A percentile compares a stretch with the other conserved stretches of the same genome.
phyloP scores from a whole-genome alignment of 2,888 invertebrate species.

The Osmoderma eremita region DNA sequence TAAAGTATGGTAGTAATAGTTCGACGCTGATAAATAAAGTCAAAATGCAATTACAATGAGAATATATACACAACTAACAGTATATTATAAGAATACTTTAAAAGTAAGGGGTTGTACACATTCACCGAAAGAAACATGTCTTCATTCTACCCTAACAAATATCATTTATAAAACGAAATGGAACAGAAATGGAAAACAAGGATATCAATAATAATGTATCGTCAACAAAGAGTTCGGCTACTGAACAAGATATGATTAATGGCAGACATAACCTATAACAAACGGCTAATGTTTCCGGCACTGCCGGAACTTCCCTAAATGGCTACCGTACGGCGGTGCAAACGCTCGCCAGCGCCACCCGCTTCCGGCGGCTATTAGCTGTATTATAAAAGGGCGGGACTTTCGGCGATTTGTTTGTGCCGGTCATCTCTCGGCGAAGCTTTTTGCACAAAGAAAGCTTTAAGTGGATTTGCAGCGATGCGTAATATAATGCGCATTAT shows the following conservation, averaged over 20 bases:
- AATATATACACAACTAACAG: too few relatives aligned
- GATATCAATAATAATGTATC: constrained; percentile 63
- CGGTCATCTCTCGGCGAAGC: constrained; percentile 52
- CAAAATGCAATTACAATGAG: too few relatives aligned
- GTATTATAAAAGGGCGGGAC: constrained; percentile 63
- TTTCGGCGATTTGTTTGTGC: constrained; percentile 59
- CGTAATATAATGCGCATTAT: constrained; percentile 57
- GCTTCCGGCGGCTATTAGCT: constrained; percentile 62
- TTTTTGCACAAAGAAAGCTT: constrained; percentile 48
- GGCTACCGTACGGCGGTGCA: constrained; percentile 55
- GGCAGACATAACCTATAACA: constrained; percentile 60
- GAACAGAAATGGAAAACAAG: constrained; percentile 61
- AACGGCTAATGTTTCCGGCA: constrained; percentile 64
- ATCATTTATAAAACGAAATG: constrained; percentile 62
- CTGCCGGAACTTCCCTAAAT: constrained; percentile 63
- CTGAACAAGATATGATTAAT: constrained; percentile 63
- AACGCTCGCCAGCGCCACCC: constrained; percentile 57
- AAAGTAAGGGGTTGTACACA: constrained; percentile 8
- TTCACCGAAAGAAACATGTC: constrained; percentile 57
- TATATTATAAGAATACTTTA: too few relatives aligned
- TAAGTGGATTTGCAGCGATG: constrained; percentile 58
- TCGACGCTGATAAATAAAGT: too few relatives aligned
- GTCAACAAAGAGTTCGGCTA: constrained; percentile 55
- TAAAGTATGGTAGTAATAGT: too few relatives aligned
- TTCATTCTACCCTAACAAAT: constrained; percentile 60